Evolutionary conservation across 2,797 vertebrate genomes (phyloP).

Genomic region (Poeciliopsis paucimaculata): DNA sequence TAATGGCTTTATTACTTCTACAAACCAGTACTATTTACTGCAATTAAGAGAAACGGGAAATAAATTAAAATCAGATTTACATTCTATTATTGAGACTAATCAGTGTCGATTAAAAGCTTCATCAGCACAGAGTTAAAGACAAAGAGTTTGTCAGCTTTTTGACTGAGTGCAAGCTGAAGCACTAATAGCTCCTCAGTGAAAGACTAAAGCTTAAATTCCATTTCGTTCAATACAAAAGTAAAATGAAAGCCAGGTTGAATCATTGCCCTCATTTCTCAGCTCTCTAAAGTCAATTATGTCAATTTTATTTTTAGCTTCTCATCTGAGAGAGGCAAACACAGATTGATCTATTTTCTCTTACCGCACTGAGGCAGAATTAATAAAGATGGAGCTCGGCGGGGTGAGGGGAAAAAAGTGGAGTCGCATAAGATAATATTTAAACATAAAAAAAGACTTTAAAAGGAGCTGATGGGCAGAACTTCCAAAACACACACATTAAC

Average conservation of each 20-base stretch:
- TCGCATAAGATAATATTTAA: neutral
- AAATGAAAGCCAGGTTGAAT: slow-evolving; percentile 26
- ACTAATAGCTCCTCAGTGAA: slow-evolving; percentile 43
- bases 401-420: neutral
- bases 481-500: neutral
- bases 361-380: slow-evolving; percentile 3
- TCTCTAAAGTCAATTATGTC: slow-evolving; percentile 22
- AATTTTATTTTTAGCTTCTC: slow-evolving; percentile 28
- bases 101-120: neutral
- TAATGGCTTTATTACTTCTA: neutral
- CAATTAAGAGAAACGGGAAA: neutral
- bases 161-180: slow-evolving; percentile 30
- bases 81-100: neutral
- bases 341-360: slow-evolving; percentile 20
- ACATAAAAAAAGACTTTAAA: neutral
- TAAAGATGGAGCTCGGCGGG: neutral
- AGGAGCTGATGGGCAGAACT: neutral
- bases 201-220: slow-evolving; percentile 27
- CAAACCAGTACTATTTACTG: neutral
- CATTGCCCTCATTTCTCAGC: slow-evolving; percentile 25
- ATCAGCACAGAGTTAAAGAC: slow-evolving; percentile 36
- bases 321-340: slow-evolving; percentile 32
- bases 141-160: slow-evolving; percentile 23
- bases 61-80: slow-evolving; percentile 1
- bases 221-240: slow-evolving; percentile 2